Percentiles rank a stretch among this genome's conserved stretches.
These are phyloP conservation scores for Achlya flavicornis DNA, from an alignment of 2,888 invertebrate species.

Conservation along the genomic window DNA sequence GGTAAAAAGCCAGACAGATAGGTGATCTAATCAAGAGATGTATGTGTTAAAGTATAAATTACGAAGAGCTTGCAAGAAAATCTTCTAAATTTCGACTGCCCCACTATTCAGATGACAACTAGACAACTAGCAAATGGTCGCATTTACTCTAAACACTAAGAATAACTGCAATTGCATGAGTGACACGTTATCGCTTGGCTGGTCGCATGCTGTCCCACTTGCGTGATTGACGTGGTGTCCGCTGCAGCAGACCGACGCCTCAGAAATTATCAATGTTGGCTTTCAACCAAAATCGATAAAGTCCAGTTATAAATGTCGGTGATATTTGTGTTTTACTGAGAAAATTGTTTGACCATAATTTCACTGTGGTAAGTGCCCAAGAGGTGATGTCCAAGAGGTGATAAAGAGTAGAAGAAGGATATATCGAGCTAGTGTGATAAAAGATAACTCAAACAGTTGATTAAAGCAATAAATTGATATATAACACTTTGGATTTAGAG, in stretches of 20 bases:
- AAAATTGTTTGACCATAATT: too few species aligned
- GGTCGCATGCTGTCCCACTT: conserved; percentile 27
- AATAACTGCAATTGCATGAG: conserved; percentile 29
- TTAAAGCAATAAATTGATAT: too few species aligned
- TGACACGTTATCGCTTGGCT: conserved; percentile 37
- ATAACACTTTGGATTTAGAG: too few species aligned
- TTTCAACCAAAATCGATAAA: conserved; percentile 53
- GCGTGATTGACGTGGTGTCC: conserved; percentile 53
- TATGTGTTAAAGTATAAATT: too few species aligned
- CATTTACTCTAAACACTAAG: neutral
- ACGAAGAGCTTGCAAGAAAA: neutral
- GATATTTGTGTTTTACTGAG: too few species aligned
- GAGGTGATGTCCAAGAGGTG: too few species aligned
- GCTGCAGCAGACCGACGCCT: conserved; percentile 49
- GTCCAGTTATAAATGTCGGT: conserved; percentile 24
- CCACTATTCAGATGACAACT: neutral
- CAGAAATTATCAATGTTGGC: conserved; percentile 64
- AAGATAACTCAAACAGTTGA: too few species aligned
- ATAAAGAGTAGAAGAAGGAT: too few species aligned
- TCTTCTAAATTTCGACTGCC: neutral
- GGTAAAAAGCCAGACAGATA: too few species aligned
- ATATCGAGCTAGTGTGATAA: too few species aligned
- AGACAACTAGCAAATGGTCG: neutral
- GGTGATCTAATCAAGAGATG: too few species aligned
- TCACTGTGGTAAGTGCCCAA: too few species aligned